Percentiles rank a stretch among this genome's conserved stretches.
phyloP scores from a whole-genome alignment of 2,113 vertebrate species.

The Xyliphius kryptos region DNA sequence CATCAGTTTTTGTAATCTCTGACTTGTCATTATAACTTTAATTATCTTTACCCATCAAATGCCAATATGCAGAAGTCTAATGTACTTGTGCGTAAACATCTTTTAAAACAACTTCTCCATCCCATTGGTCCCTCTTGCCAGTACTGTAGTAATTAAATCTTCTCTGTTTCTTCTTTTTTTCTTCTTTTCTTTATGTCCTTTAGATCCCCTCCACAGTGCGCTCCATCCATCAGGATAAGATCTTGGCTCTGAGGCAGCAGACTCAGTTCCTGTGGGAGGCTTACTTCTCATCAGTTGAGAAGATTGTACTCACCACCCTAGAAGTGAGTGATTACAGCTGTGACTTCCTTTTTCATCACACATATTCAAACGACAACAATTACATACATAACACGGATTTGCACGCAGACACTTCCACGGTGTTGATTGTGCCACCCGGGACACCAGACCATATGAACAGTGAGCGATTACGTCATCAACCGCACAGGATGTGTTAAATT shows the following conservation, averaged over 20 bases:
- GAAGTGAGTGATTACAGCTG: conserved; percentile 37
- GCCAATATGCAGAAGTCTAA: too few relatives aligned
- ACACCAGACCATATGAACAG: background rate
- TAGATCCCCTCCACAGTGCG: conserved; percentile 45
- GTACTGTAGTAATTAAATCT: conserved; percentile 7
- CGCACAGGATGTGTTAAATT: too few relatives aligned
- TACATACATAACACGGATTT: conserved; percentile 3
- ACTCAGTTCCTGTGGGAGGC: conserved; percentile 48
- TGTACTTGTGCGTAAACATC: too few relatives aligned
- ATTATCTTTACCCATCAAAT: too few relatives aligned
- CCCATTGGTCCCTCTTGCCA: background rate
- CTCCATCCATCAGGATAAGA: conserved; percentile 49
- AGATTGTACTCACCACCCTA: conserved; percentile 46
- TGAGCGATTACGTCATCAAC: too few relatives aligned
- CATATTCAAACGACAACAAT: conserved; percentile 17
- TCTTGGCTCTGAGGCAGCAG: conserved; percentile 44
- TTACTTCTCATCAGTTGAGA: conserved; percentile 46
- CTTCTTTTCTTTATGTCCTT: conserved; percentile 13
- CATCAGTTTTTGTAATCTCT: too few relatives aligned
- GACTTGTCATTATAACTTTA: too few relatives aligned
- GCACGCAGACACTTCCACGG: background rate
- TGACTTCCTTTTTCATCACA: background rate
- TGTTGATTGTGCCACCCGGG: background rate
- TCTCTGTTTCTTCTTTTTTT: background rate
- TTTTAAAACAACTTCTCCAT: too few relatives aligned